Conservation (phyloP, 1,140 invertebrate species). For the Catajapyx aquilonaris region DNA sequence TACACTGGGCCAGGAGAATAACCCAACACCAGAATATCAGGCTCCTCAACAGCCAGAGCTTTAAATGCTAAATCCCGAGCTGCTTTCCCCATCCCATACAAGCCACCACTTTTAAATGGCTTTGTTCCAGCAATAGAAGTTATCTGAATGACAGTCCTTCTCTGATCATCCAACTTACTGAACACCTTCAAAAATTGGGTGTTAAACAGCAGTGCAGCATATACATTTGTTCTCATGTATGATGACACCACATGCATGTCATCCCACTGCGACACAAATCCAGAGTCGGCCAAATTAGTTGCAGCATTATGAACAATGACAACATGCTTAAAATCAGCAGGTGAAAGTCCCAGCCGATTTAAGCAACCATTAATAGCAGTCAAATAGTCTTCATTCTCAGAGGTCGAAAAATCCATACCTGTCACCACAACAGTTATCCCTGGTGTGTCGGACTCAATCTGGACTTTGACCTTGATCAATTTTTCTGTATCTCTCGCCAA, state of each 20-base stretch:
- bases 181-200: neutral
- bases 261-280: neutral
- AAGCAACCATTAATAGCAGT: neutral
- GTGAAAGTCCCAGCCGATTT: neutral
- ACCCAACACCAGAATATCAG: too few species aligned
- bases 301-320: neutral
- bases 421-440: neutral
- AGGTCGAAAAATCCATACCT: neutral
- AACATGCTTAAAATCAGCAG: neutral
- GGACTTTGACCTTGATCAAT: conserved; percentile 35
- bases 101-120: neutral
- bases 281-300: neutral
- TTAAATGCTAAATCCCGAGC: too few species aligned
- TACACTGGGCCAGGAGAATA: too few species aligned
- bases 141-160: neutral
- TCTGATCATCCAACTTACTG: too few species aligned
- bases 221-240: neutral
- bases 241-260: neutral
- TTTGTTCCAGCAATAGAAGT: neutral
- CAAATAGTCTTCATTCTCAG: neutral
- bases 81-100: too few species aligned
- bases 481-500: conserved; percentile 44
- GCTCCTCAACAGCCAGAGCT: too few species aligned
- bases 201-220: neutral
- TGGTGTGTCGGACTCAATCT: conserved; percentile 17